Base-by-base conservation (phyloP, 1,140 invertebrate species). In the Wiebesia pumilae region DNA sequence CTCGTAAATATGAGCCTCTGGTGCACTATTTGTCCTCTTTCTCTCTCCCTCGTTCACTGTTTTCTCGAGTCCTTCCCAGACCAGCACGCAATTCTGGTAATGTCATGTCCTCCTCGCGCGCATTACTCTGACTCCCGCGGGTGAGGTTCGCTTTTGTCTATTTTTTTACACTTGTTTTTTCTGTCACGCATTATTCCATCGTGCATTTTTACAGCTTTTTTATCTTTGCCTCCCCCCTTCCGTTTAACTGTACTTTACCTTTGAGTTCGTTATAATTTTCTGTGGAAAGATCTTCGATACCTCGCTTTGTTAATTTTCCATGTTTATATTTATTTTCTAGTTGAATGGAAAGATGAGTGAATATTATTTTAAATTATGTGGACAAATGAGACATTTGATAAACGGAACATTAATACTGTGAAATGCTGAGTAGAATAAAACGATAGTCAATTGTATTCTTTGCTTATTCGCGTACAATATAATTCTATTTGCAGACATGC, bases 1-100 rank as follows among this genome's bases (percentile, higher is more conserved):
- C 86, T 89, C 89, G 62, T 79, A 86, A 87, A 81, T 85, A 87
- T 58, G 58, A 80, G 84, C 84, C 87, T 89, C 87, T 78, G 40
- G 58, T 83, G 81, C 54, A 51, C 81, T 81, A 38, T 81, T 80
- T 19, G 38, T 33, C 81, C 21, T 78, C 80, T 86, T 24, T 75
- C 71, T 75, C 71, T 71, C 35, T 38, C n/a, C 3, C 33, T 38
- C 69, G 2, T n/a, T 80, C 73, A 35, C 35, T 80, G 38, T 80
- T 73, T 73, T 40, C 71, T 75, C 35, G 40, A 75, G 71, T 75
- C 71, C 27, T 75, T 75, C 38, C 24, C 71, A 43, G 40, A 75
- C 71, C 71, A 24, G 35, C 30, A 62, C 73, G 69, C 58, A 83
- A 80, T 69, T 54, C 83, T 65, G 54, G 85, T 85, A 62, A 84